Base-by-base conservation (phyloP, 2,888 invertebrate species). In the Troides helena region DNA sequence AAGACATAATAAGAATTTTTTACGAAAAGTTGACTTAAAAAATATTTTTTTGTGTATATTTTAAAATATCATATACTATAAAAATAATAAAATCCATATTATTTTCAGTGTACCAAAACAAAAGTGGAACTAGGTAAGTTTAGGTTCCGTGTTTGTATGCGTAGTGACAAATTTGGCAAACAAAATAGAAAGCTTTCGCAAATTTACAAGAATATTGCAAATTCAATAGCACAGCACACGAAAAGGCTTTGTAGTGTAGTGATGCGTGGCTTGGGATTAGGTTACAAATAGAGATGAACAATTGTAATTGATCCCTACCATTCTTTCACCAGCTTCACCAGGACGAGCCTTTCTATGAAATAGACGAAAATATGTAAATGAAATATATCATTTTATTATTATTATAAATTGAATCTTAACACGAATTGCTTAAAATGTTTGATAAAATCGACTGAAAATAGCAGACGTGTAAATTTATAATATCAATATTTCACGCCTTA, bases 91-190 rank as follows among this genome's bases (percentile, higher is more conserved):
- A 72, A 69, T 78, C 78, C 80, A 85, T 85, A 79, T 89, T 88
- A 85, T 87, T 91, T 91, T 87, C 91, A 90, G 91, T 91, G 91
- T 85, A 88, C 88, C 90, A 89, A 83, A 86, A 83, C 87, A 90
- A 88, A 87, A 82, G 81, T 75, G 89, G 91, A 86, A 74, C 84
- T 84, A 86, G 91, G 91, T 91, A 86, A 90, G 91, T 91, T 75
- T 78, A 78, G 75, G 80, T 77, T 74, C 75, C 74, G 76, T 72
- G 71, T 30, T 30, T 30, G 30, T 74, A 72, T 69, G 10, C 58
- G 73, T 72, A 72, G 73, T 69, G 66, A 67, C 46, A 68, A 74
- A 76, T 73, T 72, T 72, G 69, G 68, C 73, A 43, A 73, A 75
- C 71, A 67, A 70, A 74, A 64, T 74, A 72, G 67, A 71, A 67